Evolutionary conservation across 2,797 vertebrate genomes (phyloP).

Genomic region (Helicolenus hilgendorfi): DNA sequence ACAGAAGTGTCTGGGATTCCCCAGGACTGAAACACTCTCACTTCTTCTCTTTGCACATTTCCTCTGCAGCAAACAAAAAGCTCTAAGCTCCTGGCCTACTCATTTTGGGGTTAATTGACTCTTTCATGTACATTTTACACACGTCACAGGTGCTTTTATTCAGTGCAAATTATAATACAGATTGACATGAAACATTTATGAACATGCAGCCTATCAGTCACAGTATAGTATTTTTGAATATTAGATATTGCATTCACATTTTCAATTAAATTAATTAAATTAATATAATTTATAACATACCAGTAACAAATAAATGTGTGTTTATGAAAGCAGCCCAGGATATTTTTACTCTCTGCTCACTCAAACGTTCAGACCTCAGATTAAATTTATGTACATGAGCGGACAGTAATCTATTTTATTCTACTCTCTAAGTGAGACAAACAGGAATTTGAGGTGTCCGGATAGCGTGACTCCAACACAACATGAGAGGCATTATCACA

Average conservation of each 20-base stretch:
- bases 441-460: background rate
- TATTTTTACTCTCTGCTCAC: background rate
- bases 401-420: background rate
- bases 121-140: background rate
- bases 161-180: background rate
- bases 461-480: slow-evolving; percentile 66
- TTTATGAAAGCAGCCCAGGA: background rate
- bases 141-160: background rate
- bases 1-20: slow-evolving; percentile 82
- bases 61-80: slow-evolving; percentile 63
- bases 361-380: background rate
- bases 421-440: background rate
- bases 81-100: background rate
- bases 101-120: slow-evolving; percentile 3
- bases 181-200: background rate
- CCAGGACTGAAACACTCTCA: slow-evolving; percentile 70
- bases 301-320: background rate
- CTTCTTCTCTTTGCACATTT: slow-evolving; percentile 80
- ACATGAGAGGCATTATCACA: slow-evolving; percentile 75
- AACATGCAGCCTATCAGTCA: background rate
- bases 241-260: background rate
- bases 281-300: background rate
- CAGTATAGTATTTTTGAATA: background rate
- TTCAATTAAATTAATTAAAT: background rate
- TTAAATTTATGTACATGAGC: background rate